Evolutionary conservation across 2,888 invertebrate species (phyloP).

Genomic region (Acleris cristana): DNA sequence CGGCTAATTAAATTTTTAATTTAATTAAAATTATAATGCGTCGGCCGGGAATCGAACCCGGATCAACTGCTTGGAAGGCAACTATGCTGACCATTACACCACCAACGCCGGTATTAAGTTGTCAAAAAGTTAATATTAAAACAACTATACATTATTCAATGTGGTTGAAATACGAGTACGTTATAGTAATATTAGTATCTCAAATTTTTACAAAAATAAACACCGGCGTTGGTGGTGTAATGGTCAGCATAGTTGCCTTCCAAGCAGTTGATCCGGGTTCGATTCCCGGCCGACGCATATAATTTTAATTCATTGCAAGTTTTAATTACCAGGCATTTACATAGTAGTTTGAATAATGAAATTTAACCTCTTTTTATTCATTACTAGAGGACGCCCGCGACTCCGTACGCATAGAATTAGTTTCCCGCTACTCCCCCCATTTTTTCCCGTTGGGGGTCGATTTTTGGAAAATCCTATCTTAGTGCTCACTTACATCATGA

Average conservation of each 20-base stretch:
- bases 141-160: background rate
- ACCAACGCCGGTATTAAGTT: conserved; percentile 43
- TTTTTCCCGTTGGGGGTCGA: too few species aligned
- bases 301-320: background rate
- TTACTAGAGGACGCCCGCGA: too few species aligned
- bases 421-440: too few species aligned
- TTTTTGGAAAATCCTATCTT: too few species aligned
- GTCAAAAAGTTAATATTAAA: too few species aligned
- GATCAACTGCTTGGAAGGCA: conserved; percentile 55
- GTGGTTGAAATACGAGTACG: background rate
- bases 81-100: conserved; percentile 53
- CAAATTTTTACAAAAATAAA: background rate
- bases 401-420: too few species aligned
- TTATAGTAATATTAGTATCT: background rate
- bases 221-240: conserved; percentile 82
- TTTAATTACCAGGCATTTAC: too few species aligned
- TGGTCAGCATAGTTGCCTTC: conserved; percentile 85
- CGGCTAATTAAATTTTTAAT: background rate
- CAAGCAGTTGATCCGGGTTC: conserved; percentile 85
- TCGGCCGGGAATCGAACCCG: conserved; percentile 53
- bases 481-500: too few species aligned
- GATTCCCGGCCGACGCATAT: conserved; percentile 83
- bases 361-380: too few species aligned
- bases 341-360: too few species aligned
- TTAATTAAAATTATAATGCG: conserved; percentile 36